Evolutionary conservation across 2,797 vertebrate genomes (phyloP).

Genomic region (Lateolabrax maculatus): DNA sequence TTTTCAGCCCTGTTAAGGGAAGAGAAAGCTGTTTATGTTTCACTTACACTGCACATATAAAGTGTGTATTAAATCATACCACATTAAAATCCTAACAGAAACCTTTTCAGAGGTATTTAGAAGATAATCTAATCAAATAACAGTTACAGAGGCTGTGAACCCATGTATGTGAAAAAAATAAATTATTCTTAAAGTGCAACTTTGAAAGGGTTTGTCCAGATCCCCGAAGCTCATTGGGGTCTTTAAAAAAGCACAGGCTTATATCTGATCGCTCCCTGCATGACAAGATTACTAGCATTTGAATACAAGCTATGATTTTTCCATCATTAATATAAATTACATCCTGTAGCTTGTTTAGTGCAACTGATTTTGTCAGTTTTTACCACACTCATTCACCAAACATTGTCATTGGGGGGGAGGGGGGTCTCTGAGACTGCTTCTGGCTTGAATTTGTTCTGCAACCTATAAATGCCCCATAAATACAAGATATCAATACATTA

Average conservation of each 20-base stretch:
- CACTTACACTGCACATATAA: background rate
- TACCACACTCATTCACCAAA: too few relatives aligned
- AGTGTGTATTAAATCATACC: constrained; percentile 8
- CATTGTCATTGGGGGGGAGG: too few relatives aligned
- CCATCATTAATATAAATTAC: too few relatives aligned
- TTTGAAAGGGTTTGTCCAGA: background rate
- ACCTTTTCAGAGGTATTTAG: constrained; percentile 1
- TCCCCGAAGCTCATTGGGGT: background rate
- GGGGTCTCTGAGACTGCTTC: background rate
- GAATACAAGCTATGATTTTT: background rate
- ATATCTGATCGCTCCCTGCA: background rate
- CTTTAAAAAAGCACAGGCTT: too few relatives aligned
- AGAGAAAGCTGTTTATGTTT: background rate
- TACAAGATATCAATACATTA: background rate
- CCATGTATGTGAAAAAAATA: background rate
- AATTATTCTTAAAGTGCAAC: background rate
- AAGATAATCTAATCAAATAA: constrained; percentile 6
- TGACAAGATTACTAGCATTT: too few relatives aligned
- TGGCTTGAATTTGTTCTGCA: background rate
- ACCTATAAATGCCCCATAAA: background rate
- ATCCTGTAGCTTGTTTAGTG: background rate
- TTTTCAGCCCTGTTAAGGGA: background rate
- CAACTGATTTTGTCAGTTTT: too few relatives aligned
- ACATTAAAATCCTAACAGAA: constrained; percentile 35
- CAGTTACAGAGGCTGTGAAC: constrained; percentile 2